These are phyloP conservation scores for Hyles euphorbiae DNA, from an alignment of 1,140 invertebrate genomes.

Conservation along the genomic window DNA sequence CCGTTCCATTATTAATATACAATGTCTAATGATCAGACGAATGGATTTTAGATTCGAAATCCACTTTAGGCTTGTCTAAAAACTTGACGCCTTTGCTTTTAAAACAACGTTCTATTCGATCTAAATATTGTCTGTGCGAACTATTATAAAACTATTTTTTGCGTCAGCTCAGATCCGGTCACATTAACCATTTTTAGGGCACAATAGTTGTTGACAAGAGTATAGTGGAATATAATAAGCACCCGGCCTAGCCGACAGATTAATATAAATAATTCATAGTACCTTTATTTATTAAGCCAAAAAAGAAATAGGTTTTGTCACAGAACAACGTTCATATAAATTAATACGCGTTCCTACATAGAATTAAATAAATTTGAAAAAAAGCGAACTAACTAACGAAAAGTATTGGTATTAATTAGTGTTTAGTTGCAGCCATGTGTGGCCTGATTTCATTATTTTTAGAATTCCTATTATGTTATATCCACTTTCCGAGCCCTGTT, in stretches of 20 bases:
- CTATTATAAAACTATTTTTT: slow-evolving; percentile 28
- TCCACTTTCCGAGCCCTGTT: no score
- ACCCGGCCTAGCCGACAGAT: slow-evolving; percentile 11
- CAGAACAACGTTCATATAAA: slow-evolving; percentile 29
- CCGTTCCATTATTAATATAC: no score
- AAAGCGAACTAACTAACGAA: slow-evolving; percentile 21
- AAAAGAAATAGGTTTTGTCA: slow-evolving; percentile 23
- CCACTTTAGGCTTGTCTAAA: slow-evolving; percentile 21
- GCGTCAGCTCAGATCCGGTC: slow-evolving; percentile 16
- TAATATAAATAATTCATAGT: slow-evolving; percentile 42
- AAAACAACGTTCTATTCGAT: slow-evolving; percentile 33
- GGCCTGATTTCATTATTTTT: slow-evolving; percentile 12
- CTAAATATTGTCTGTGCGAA: slow-evolving; percentile 31
- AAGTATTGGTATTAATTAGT: slow-evolving; percentile 16
- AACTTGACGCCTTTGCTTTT: slow-evolving; percentile 34
- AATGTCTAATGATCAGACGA: no score
- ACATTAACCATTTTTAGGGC: slow-evolving; percentile 49
- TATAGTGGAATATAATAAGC: slow-evolving; percentile 25
- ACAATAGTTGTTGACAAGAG: slow-evolving; percentile 43
- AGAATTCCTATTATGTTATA: background rate
- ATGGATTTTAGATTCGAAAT: background rate
- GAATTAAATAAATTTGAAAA: slow-evolving; percentile 41
- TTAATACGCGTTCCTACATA: slow-evolving; percentile 32
- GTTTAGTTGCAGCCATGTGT: slow-evolving; percentile 15
- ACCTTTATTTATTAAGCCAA: slow-evolving; percentile 14